These are phyloP conservation scores for Seriola aureovittata DNA, from an alignment of 2,113 vertebrate species.

Conservation along the genomic window DNA sequence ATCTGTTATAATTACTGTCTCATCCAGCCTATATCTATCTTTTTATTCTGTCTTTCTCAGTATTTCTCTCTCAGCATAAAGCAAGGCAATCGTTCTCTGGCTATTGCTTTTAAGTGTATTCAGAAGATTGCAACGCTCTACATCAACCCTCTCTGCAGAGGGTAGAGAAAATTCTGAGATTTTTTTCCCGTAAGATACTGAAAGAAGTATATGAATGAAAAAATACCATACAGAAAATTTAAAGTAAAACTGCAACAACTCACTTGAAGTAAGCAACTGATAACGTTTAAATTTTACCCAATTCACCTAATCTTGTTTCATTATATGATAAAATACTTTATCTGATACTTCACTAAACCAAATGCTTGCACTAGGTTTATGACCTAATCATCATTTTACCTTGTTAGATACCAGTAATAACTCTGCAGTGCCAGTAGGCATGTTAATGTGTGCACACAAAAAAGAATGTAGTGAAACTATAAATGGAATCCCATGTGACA, in stretches of 20 bases:
- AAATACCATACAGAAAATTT: too few relatives aligned
- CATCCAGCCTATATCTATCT: slow-evolving; percentile 1
- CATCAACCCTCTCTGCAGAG: too few relatives aligned
- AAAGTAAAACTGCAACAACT: too few relatives aligned
- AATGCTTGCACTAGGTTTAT: neutral
- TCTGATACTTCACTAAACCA: neutral
- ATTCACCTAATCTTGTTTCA: neutral
- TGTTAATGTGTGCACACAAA: neutral
- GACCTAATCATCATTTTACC: neutral
- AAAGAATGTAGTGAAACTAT: neutral
- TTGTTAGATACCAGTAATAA: neutral
- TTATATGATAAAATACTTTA: neutral
- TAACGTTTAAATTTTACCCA: neutral
- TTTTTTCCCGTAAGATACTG: neutral
- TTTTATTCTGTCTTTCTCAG: slow-evolving; percentile 27
- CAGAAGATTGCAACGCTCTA: too few relatives aligned
- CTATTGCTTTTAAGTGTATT: slow-evolving; percentile 45
- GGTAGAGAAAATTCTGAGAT: too few relatives aligned
- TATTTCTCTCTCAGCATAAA: slow-evolving; percentile 31
- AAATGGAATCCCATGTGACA: slow-evolving; percentile 32
- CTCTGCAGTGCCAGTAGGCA: neutral
- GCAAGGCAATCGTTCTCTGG: slow-evolving; percentile 42
- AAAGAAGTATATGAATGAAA: neutral
- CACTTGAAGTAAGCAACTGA: neutral
- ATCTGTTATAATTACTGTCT: slow-evolving; percentile 27